phyloP scores from a whole-genome alignment of 2,888 invertebrate genomes.

The Cepaea hortensis region DNA sequence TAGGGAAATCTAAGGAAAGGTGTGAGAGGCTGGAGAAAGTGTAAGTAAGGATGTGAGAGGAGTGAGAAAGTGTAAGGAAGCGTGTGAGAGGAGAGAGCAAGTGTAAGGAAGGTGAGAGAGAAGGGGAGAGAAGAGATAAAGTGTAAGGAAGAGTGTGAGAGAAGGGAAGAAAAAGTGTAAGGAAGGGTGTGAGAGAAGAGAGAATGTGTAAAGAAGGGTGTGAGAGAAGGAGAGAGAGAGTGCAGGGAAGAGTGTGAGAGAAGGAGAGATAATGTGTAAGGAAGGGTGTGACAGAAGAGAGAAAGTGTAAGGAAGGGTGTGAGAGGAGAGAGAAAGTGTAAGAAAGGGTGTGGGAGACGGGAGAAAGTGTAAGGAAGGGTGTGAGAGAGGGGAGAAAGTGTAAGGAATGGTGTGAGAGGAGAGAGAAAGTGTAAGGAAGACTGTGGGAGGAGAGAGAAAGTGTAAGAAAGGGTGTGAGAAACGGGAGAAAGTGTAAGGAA shows the following conservation, averaged over 20 bases:
- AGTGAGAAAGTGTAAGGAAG: too few relatives aligned
- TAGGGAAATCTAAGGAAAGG: too few relatives aligned
- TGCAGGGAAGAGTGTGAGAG: too few relatives aligned
- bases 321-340: background rate
- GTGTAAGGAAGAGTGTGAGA: too few relatives aligned
- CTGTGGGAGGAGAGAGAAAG: background rate
- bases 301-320: background rate
- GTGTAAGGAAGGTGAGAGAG: too few relatives aligned
- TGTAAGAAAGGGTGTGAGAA: background rate
- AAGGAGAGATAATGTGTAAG: background rate
- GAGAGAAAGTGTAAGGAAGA: background rate
- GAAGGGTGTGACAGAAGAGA: background rate
- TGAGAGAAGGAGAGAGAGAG: background rate
- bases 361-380: background rate
- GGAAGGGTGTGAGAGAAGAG: too few relatives aligned
- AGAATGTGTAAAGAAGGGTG: background rate
- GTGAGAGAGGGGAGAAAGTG: too few relatives aligned
- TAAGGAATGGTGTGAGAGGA: background rate
- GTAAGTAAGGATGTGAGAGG: too few relatives aligned
- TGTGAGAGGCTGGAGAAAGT: too few relatives aligned
- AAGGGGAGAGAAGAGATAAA: too few relatives aligned
- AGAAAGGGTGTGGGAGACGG: background rate
- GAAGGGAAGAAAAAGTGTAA: too few relatives aligned
- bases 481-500: background rate
- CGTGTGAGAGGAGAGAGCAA: too few relatives aligned